Evolutionary conservation across 2,888 invertebrate genomes (phyloP), one percentile per base, ranked within the genome.

Genomic region (Sesia apiformis): DNA sequence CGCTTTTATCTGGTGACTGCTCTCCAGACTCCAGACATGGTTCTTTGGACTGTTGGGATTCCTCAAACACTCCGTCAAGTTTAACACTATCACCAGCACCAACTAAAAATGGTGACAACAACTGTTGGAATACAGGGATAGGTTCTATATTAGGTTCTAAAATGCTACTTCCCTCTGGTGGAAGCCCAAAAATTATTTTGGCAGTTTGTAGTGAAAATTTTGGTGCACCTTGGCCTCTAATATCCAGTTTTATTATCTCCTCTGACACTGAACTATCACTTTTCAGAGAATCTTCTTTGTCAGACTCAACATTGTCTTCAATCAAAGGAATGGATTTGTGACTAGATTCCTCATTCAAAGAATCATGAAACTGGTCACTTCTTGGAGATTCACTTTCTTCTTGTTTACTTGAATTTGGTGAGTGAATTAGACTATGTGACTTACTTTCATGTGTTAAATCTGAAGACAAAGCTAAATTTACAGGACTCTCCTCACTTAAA

Each of bases 191-290:
- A 59, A 90, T 82, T 52, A 89, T 87, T 74, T 86, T 83, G 8
- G 79, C 75, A 57, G 81, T 62, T 40, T 80, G 74, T 56, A 85
- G 67, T 3, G 78, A 64, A 59, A 78, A 80, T 63, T 81, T 87
- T 5, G 81, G 83, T 40, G 69, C 78, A 41, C 76, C 84, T 60
- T 81, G 77, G 2, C 90, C 90, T 70, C 90, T 72, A 43, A 90
- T 90, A 65, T 90, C 90, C 56, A 90, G 60, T 58, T 88, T 89
- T 53, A 90, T 90, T 4, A 90, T 84, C 62, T 90, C 90, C 59
- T 90, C 90, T 41, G 90, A 90, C 0, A 72, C 80, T 52, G 86
- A 83, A 62, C 77, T 81, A 5, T 63, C 60, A 61, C 70, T 77
- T 5, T 71, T 69, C 0, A 64, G 61, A 3, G 72, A 76, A 52